Percentiles rank a stretch among this genome's conserved stretches.
These are phyloP conservation scores for Neuroscelio doddi DNA, from an alignment of 2,888 invertebrate genomes.

Conservation along the genomic window DNA sequence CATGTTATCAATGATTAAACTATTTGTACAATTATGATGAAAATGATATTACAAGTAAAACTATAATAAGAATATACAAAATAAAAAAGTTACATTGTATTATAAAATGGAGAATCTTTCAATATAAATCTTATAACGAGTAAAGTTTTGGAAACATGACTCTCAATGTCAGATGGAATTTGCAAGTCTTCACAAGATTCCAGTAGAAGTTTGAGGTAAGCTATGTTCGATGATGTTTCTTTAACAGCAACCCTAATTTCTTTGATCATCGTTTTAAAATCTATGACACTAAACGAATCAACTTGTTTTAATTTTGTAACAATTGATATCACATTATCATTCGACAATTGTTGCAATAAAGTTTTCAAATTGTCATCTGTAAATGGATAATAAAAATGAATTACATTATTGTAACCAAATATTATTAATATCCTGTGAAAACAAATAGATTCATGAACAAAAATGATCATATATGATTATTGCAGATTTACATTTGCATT, in stretches of 20 bases:
- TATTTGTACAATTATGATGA: too few relatives aligned
- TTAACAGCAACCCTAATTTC: conserved; percentile 59
- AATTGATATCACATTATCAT: conserved; percentile 58
- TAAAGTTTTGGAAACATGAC: conserved; percentile 72
- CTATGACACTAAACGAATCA: conserved; percentile 61
- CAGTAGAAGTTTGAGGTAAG: conserved; percentile 72
- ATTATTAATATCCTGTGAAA: too few relatives aligned
- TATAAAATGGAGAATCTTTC: conserved; percentile 75
- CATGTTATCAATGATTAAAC: too few relatives aligned
- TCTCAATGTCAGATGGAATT: conserved; percentile 71
- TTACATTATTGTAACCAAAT: too few relatives aligned
- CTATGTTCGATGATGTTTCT: conserved; percentile 74
- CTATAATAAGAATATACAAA: too few relatives aligned
- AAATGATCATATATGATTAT: too few relatives aligned
- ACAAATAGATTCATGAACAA: too few relatives aligned
- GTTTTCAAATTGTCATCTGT: conserved; percentile 67
- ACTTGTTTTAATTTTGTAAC: conserved; percentile 58
- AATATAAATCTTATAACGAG: conserved; percentile 74
- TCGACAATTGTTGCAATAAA: conserved; percentile 63
- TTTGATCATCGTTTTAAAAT: conserved; percentile 56
- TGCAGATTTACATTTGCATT: too few relatives aligned
- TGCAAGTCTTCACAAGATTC: conserved; percentile 73
- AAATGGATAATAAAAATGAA: conserved; percentile 25
- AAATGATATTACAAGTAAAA: too few relatives aligned
- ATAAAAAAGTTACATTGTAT: conserved; percentile 68